Evolutionary conservation across 2,113 vertebrate species (phyloP).

Genomic region (Hirundichthys speculiger): DNA sequence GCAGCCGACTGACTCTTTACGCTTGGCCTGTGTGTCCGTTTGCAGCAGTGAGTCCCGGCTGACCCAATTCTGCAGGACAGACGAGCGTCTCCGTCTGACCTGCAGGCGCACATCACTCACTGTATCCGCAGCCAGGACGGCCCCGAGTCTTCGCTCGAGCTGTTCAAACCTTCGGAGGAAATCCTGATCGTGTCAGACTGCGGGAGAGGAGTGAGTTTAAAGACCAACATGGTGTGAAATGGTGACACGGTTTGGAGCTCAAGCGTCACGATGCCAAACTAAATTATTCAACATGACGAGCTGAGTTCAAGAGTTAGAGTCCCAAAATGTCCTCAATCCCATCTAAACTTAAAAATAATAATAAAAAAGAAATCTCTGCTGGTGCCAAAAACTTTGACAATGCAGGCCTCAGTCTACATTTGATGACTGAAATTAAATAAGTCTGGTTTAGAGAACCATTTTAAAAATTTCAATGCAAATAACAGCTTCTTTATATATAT

Average conservation of each 20-base stretch:
- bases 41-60: slow-evolving; percentile 7
- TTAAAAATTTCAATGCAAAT: too few species aligned
- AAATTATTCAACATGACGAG: not conserved
- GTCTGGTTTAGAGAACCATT: too few species aligned
- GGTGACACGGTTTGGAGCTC: not conserved
- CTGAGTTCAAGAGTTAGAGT: not conserved
- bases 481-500: too few species aligned
- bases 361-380: too few species aligned
- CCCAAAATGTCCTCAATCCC: not conserved
- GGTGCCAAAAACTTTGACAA: too few species aligned
- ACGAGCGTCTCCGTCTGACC: slow-evolving; percentile 42
- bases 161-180: not conserved
- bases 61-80: slow-evolving; percentile 49
- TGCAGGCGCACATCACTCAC: slow-evolving; percentile 3
- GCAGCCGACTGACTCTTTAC: slow-evolving; percentile 19
- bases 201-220: not conserved
- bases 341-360: not conserved
- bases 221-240: slow-evolving; percentile 3
- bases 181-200: not conserved
- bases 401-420: too few species aligned
- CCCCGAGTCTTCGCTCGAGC: slow-evolving; percentile 7
- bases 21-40: not conserved
- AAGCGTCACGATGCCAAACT: not conserved
- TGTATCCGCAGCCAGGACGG: slow-evolving; percentile 8
- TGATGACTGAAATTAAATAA: too few species aligned